Percentiles rank a stretch among this genome's conserved stretches.
Conservation (phyloP, 2,113 vertebrate species). For the Scomber scombrus region DNA sequence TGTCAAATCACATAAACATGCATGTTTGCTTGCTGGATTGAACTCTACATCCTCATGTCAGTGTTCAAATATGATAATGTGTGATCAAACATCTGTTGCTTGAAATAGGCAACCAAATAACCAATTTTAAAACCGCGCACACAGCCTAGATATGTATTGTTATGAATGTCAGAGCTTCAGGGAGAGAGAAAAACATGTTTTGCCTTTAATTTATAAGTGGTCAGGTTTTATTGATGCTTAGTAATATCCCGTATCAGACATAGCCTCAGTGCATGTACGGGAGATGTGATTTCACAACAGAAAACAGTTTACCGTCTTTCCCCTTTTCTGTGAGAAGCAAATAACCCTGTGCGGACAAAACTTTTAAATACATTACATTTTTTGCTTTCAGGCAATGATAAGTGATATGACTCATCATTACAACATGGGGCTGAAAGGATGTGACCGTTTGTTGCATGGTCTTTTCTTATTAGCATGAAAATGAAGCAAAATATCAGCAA, state of each 20-base stretch:
- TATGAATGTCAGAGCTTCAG: conserved; percentile 34
- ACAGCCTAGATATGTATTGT: neutral
- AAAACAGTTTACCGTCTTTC: neutral
- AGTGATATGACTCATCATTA: no score
- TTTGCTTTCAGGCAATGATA: no score
- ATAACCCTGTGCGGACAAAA: neutral
- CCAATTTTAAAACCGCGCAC: neutral
- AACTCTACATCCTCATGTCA: conserved; percentile 32
- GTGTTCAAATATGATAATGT: conserved; percentile 33
- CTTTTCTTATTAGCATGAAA: neutral
- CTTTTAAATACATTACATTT: no score
- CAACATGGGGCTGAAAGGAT: no score
- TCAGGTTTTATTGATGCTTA: no score
- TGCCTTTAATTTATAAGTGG: conserved; percentile 10
- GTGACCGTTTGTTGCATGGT: no score
- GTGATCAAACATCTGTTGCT: conserved; percentile 3
- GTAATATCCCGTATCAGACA: neutral
- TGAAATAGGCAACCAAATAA: conserved; percentile 24
- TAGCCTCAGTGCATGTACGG: neutral
- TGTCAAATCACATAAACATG: neutral
- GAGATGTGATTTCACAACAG: conserved; percentile 5
- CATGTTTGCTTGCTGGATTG: conserved; percentile 46
- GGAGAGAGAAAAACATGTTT: neutral
- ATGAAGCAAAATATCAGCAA: neutral
- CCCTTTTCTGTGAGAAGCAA: neutral